Evolutionary conservation across 1,140 invertebrate species (phyloP).

Genomic region (Papilio polytes): DNA sequence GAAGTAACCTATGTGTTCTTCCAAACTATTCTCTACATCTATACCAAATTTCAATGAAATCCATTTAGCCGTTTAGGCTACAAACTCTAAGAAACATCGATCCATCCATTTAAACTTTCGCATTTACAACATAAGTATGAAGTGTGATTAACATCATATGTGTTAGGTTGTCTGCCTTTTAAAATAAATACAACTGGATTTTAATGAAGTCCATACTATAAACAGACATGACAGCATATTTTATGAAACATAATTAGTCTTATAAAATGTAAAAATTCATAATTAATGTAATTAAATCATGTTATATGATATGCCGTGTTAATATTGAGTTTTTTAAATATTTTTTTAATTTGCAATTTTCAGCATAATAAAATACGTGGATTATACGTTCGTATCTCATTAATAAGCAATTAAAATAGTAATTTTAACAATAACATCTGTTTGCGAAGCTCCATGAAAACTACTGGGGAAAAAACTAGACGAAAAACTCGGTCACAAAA

Average conservation of each 20-base stretch:
- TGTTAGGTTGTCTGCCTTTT: too few relatives aligned
- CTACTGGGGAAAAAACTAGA: constrained; percentile 18
- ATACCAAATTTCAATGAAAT: too few relatives aligned
- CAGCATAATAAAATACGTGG: background rate
- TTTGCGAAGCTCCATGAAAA: constrained; percentile 5
- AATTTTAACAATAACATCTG: constrained; percentile 24
- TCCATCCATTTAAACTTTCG: too few relatives aligned
- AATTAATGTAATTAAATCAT: background rate
- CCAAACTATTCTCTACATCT: too few relatives aligned
- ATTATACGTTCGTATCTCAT: background rate
- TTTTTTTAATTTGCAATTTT: constrained; percentile 11
- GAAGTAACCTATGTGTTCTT: too few relatives aligned
- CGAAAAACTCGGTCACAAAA: constrained; percentile 36
- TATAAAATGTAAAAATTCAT: background rate
- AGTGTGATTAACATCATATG: too few relatives aligned
- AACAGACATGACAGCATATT: background rate
- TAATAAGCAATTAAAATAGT: constrained; percentile 35
- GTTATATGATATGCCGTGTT: background rate
- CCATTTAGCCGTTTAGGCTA: too few relatives aligned
- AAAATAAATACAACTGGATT: too few relatives aligned
- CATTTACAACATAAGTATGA: too few relatives aligned
- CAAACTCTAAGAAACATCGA: too few relatives aligned
- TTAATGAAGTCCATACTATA: background rate
- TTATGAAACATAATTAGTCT: background rate
- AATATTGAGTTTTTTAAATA: background rate